Conservation (phyloP, 2,888 invertebrate genomes). For the Orthosia cruda region DNA sequence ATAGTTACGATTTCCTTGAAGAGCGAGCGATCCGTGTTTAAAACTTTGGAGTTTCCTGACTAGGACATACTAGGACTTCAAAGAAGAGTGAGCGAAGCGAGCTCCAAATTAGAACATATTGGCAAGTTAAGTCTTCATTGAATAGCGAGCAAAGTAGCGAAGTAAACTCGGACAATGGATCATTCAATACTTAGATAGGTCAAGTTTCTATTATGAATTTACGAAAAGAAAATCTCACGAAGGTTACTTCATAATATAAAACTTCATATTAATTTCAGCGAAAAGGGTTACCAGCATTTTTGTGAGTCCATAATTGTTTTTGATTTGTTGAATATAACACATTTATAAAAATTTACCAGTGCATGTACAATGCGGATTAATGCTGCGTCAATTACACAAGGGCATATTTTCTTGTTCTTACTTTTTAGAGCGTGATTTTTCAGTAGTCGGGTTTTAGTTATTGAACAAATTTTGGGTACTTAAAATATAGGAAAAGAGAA, state of each 20-base stretch:
- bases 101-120: not conserved
- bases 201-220: not conserved
- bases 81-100: not conserved
- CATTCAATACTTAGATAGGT: not conserved
- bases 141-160: not conserved
- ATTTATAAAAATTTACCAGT: slow-evolving; percentile 70
- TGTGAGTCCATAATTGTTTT: slow-evolving; percentile 26
- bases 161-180: not conserved
- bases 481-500: no score
- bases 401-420: slow-evolving; percentile 2
- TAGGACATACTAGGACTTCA: no score
- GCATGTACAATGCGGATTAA: slow-evolving; percentile 79
- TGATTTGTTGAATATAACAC: slow-evolving; percentile 39
- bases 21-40: no score
- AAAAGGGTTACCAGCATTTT: not conserved
- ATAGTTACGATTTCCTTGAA: no score
- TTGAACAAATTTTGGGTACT: no score
- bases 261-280: not conserved
- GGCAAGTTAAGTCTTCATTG: no score
- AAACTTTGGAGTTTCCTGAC: no score
- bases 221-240: not conserved
- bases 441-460: no score
- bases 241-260: not conserved
- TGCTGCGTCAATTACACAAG: slow-evolving; percentile 79
- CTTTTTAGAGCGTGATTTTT: no score